Conservation (phyloP, 2,113 vertebrate species). For the Tupaia chinensis region DNA sequence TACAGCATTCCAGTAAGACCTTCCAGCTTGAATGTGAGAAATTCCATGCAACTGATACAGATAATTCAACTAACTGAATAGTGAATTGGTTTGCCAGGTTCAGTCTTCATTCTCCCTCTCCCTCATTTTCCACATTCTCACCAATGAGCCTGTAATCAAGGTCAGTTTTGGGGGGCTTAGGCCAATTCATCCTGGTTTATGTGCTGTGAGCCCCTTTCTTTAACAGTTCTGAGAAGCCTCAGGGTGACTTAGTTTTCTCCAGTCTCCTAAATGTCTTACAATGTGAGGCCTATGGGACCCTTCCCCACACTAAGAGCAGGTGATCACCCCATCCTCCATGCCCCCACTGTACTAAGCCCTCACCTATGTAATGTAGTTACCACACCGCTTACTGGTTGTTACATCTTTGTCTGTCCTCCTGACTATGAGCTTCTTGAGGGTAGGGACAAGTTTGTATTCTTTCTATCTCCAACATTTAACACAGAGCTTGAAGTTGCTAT, state of each 20-base stretch:
- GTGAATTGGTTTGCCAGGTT: background rate
- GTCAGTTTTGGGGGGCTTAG: background rate
- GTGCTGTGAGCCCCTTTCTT: background rate
- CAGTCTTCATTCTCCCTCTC: constrained; percentile 24
- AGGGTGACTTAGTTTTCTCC: background rate
- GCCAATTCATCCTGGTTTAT: background rate
- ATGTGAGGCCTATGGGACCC: background rate
- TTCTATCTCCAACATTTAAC: background rate
- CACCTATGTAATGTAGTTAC: background rate
- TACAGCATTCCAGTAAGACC: constrained; percentile 6
- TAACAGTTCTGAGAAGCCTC: constrained; percentile 1
- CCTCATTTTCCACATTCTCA: constrained; percentile 44
- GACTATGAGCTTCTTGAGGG: constrained; percentile 54
- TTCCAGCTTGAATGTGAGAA: constrained; percentile 31
- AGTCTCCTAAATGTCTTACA: constrained; percentile 21
- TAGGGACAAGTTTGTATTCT: constrained; percentile 19
- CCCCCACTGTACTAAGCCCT: background rate
- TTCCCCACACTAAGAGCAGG: background rate
- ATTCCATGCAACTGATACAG: background rate
- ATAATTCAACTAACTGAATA: constrained; percentile 27
- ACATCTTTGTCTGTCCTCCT: background rate
- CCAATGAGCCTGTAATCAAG: background rate
- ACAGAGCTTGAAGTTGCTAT: constrained; percentile 5
- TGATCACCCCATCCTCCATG: background rate
- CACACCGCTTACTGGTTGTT: background rate